Evolutionary conservation across 2,888 invertebrate species (phyloP).

Genomic region (Acronicta alni): DNA sequence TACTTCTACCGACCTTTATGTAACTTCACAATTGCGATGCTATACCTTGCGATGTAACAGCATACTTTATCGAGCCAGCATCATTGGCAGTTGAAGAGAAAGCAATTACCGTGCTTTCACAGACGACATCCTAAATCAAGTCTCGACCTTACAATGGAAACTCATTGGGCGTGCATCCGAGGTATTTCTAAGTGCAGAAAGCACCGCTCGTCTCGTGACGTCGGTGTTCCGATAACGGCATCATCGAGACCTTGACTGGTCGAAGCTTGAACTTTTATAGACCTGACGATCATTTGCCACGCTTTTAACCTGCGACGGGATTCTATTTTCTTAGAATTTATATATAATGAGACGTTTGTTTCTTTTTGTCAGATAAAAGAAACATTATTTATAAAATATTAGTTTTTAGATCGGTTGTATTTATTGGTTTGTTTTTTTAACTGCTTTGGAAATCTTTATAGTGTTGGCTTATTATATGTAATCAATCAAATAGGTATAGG

Average conservation of each 20-base stretch:
- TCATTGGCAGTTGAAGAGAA: conserved; percentile 52
- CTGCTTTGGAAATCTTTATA: too few relatives aligned
- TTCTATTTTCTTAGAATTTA: conserved; percentile 26
- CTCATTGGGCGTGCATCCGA: conserved; percentile 56
- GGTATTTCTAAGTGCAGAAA: conserved; percentile 59
- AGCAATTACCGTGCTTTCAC: conserved; percentile 55
- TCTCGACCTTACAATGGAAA: conserved; percentile 64
- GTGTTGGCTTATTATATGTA: too few relatives aligned
- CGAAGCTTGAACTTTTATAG: conserved; percentile 73
- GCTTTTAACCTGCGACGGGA: conserved; percentile 46
- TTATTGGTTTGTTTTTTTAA: too few relatives aligned
- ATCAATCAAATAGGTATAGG: too few relatives aligned
- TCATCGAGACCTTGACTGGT: conserved; percentile 80
- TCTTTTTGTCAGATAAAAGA: neutral
- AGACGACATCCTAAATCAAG: conserved; percentile 53
- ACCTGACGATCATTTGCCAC: conserved; percentile 64
- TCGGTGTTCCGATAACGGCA: conserved; percentile 84
- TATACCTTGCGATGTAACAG: conserved; percentile 33
- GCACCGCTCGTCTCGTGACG: conserved; percentile 79
- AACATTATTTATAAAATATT: neutral
- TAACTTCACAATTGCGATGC: conserved; percentile 14
- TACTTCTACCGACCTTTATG: conserved; percentile 24
- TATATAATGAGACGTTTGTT: conserved; percentile 24
- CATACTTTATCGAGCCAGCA: conserved; percentile 39
- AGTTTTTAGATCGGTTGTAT: neutral